These are phyloP conservation scores for Porites lobata DNA, from an alignment of 92 coral and sea anemone species.

Conservation along the genomic window DNA sequence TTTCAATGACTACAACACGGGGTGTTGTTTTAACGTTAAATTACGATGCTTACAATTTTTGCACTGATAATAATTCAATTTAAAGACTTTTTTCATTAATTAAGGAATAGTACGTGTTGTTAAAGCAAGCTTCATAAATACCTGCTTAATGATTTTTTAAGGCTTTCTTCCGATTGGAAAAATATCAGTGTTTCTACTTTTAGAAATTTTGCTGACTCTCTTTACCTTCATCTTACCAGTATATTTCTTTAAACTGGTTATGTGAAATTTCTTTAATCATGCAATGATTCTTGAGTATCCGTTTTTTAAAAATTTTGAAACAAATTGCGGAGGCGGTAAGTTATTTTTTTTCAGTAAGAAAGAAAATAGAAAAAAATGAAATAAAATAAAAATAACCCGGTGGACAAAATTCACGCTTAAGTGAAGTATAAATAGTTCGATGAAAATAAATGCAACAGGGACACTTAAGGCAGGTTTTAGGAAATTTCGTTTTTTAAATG, in stretches of 20 bases:
- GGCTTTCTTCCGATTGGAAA: slow-evolving; percentile 11
- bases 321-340: no score
- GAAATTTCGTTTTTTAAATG: background rate
- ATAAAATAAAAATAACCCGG: no score
- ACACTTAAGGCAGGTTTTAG: background rate
- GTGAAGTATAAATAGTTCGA: no score
- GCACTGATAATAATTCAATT: no score
- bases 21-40: background rate
- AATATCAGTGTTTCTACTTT: background rate
- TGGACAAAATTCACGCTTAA: no score
- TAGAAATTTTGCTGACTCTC: background rate
- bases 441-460: no score
- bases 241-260: background rate
- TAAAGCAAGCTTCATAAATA: background rate
- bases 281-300: no score
- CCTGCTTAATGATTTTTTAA: background rate
- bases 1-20: background rate
- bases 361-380: no score
- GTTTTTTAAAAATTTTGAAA: no score
- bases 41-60: background rate
- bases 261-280: background rate
- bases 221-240: background rate
- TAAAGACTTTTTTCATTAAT: background rate
- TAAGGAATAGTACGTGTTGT: background rate
- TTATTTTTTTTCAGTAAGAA: no score